Percentiles rank a stretch among this genome's conserved stretches.
Evolutionary conservation across 2,888 invertebrate genomes (phyloP).

Genomic region (Orthosia gracilis): DNA sequence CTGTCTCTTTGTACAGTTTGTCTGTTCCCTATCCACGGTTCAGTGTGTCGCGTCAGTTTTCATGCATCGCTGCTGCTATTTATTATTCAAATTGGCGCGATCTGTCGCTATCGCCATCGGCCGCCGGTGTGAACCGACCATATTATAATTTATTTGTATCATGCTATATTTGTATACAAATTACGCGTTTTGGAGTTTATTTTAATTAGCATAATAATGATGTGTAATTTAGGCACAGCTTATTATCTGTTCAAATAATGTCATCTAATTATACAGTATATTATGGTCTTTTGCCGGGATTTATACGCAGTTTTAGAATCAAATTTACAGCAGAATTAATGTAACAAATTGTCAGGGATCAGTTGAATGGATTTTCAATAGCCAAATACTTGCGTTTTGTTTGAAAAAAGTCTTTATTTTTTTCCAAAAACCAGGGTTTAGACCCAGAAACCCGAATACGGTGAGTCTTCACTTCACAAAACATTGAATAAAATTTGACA

Average conservation of each 20-base stretch:
- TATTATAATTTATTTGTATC: conserved; percentile 67
- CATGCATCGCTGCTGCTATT: conserved; percentile 86
- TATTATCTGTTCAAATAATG: too few species aligned
- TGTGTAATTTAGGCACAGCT: not conserved
- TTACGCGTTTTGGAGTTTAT: not conserved
- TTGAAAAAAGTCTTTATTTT: too few species aligned
- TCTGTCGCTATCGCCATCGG: conserved; percentile 86
- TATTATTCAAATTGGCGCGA: conserved; percentile 90
- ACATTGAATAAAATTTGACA: not conserved
- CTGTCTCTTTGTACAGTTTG: conserved; percentile 8
- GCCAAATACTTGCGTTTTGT: too few species aligned
- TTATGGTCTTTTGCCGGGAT: too few species aligned
- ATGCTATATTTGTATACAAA: conserved; percentile 19
- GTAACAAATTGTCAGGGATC: too few species aligned
- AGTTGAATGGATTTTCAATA: too few species aligned
- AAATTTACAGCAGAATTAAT: too few species aligned
- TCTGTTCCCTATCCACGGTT: not conserved
- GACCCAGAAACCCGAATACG: too few species aligned
- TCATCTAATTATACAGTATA: too few species aligned
- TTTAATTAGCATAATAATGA: not conserved
- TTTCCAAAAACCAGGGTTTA: too few species aligned
- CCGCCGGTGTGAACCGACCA: conserved; percentile 77
- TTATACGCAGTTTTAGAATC: too few species aligned
- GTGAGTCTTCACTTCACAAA: too few species aligned
- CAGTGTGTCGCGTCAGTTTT: conserved; percentile 83